These are phyloP conservation scores for Arnoldichthys spilopterus DNA, from an alignment of 2,797 vertebrate species.

Conservation along the genomic window DNA sequence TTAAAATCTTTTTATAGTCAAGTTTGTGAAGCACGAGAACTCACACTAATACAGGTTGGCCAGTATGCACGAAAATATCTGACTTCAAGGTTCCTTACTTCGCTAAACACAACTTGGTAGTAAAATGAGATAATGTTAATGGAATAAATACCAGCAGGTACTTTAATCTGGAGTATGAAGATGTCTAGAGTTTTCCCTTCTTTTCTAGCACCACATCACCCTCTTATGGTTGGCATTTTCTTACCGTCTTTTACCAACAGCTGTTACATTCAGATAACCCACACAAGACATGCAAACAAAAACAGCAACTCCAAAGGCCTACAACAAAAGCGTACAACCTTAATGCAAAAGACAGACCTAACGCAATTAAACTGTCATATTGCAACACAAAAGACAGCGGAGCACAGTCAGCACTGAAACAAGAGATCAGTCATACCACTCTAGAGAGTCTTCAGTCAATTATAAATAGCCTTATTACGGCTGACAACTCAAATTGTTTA, in stretches of 20 bases:
- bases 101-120: not conserved
- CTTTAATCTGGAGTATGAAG: not conserved
- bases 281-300: not conserved
- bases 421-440: slow-evolving; percentile 50
- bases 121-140: not conserved
- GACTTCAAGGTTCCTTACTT: not conserved
- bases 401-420: slow-evolving; percentile 47
- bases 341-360: slow-evolving; percentile 44
- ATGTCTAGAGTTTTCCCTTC: not conserved
- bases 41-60: not conserved
- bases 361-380: slow-evolving; percentile 50
- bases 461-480: slow-evolving; percentile 60
- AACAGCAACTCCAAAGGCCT: slow-evolving; percentile 11
- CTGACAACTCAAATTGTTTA: slow-evolving; percentile 62
- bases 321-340: slow-evolving; percentile 35
- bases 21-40: not conserved
- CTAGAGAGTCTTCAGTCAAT: slow-evolving; percentile 52
- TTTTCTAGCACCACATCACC: slow-evolving; percentile 14
- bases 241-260: slow-evolving; percentile 1
- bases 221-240: slow-evolving; percentile 13
- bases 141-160: not conserved
- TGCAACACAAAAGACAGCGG: slow-evolving; percentile 41
- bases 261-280: slow-evolving; percentile 19
- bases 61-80: not conserved
- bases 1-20: not conserved